Conservation (phyloP, 64 coral and sea anemone species). For the Porites australiensis region DNA sequence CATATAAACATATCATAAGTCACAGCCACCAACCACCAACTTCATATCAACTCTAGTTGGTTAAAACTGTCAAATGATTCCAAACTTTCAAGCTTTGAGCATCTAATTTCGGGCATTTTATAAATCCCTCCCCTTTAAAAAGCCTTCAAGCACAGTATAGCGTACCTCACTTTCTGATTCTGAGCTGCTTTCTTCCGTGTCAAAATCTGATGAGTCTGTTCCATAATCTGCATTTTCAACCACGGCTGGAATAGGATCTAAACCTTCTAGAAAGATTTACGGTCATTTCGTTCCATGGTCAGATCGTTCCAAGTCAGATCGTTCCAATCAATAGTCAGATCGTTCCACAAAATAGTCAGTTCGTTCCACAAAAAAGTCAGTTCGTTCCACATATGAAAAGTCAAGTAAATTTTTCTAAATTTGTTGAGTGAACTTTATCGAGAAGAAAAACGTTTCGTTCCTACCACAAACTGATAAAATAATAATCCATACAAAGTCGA, state of each 20-base stretch:
- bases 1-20: neutral
- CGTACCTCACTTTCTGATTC: slow-evolving; percentile 49
- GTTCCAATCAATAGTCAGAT: too few species aligned
- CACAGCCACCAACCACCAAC: neutral
- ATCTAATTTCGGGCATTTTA: neutral
- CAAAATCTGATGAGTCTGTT: slow-evolving; percentile 29
- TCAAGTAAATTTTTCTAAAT: too few species aligned
- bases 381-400: too few species aligned
- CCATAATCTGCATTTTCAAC: slow-evolving; percentile 18
- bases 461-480: too few species aligned
- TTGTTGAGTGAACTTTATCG: too few species aligned
- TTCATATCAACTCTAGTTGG: neutral
- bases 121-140: neutral
- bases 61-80: neutral
- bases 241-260: neutral
- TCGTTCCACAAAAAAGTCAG: too few species aligned
- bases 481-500: too few species aligned
- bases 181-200: slow-evolving; percentile 33
- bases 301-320: too few species aligned
- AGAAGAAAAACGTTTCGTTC: too few species aligned
- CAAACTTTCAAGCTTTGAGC: neutral
- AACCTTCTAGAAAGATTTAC: slow-evolving; percentile 28
- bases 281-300: too few species aligned
- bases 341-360: too few species aligned
- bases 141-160: neutral